Evolutionary conservation across 92 coral and sea anemone genomes (phyloP), one percentile per base, ranked within the genome.

Genomic region (Parazoanthus swiftii): DNA sequence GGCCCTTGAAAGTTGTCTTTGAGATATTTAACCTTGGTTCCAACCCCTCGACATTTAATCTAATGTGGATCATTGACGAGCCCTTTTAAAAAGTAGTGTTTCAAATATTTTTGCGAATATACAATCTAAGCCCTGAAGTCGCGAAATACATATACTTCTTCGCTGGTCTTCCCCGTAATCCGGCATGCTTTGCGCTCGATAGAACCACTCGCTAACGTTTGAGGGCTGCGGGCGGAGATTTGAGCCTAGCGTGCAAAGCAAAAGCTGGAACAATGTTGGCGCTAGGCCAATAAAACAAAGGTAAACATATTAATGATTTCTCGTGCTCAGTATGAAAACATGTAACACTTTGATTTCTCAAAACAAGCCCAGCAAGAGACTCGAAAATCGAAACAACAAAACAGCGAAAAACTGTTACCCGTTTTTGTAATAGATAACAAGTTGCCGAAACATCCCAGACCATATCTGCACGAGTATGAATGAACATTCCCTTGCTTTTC

Each of bases 241-340:
- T 6, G 26, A 63, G 7, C 70, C 33, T 81, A 25, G 85, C 85
- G 73, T 58, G 85, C 29, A 58, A 81, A 20, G 50, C 73, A 79
- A 33, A 79, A 29, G 25, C 25, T 44, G 3, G 73, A 43, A 80
- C 85, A 80, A 80, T 80, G 85, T 80, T 80, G 85, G 85, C 85
- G 10, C 58, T 23, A 9, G 33, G 59, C 85, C 85, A 80, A 58
- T 50, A 35, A 25, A 36, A 9, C 46, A 8, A 58, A 56, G 16
- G 23, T 80, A 58, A 56, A 58, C 72, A 56, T 37, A 46, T 58
- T 46, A 58, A 80, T 33, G 16, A 54, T 42, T 80, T 80, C 39
- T 80, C 21, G 85, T 54, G 85, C 70, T 54, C 71, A 56, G 48
- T 29, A 33, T 26, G 50, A 80, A 80, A 80, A 80, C 85, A 80